Base-by-base conservation (phyloP, 2,797 vertebrate species). In the Anas capensis region DNA sequence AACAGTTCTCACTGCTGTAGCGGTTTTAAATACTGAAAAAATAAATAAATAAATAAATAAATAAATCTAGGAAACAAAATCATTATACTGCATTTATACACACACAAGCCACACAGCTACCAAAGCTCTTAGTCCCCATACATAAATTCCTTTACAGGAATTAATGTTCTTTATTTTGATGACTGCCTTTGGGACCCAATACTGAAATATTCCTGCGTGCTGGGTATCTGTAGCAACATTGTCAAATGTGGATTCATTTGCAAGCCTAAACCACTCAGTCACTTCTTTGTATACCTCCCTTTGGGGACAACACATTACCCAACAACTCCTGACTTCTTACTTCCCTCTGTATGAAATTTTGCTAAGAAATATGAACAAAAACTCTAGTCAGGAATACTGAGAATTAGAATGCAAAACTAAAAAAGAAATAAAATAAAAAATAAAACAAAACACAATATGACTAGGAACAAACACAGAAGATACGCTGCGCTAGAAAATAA, bases 61-160 rank as follows among this genome's bases (percentile, higher is more conserved):
- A n/a, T n/a, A 36, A 70, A 70, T 29, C 44, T 58, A 34, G 33
- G 61, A 75, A 48, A 65, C 5, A 58, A 60, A 73, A 38, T n/a
- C 12, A 29, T 36, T 44, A 23, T 5, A 20, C 62, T 1, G 5
- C 49, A 42, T 71, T 78, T 58, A 38, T 36, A 57, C 40, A 53
- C 27, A 33, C 5, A 79, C 14, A 38, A 14, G 4, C 20, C 8
- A 60, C 31, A 38, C 0, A 0, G 7, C 19, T 86, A 71, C 15
- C 38, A 66, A 48, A 75, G 46, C 61, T 65, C 31, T 61, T 44
- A 38, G 18, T 56, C 72, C 24, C 79, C 70, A 2, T 20, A 18
- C 29, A 13, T 40, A 20, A 18, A 23, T n/a, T 85, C 53, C 26
- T 60, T 75, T 93, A 18, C 53, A 80, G 68, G 38, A 80, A 87